These are phyloP conservation scores for Heliconius nattereri DNA, from an alignment of 1,140 invertebrate genomes.

Conservation along the genomic window DNA sequence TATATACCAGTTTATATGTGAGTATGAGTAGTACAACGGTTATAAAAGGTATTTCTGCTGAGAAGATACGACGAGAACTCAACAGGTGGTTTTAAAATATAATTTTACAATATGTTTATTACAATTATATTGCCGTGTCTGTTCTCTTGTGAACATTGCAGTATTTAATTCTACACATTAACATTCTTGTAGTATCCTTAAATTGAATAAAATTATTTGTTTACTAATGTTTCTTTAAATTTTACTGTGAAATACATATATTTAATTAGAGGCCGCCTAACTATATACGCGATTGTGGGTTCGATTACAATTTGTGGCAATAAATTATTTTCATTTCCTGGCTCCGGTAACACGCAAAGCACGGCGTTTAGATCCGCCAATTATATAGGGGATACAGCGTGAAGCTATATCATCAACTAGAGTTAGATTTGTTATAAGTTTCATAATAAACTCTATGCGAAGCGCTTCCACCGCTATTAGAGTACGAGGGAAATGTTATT, in stretches of 20 bases:
- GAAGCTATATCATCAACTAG: neutral
- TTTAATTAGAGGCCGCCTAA: neutral
- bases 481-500: neutral
- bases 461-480: neutral
- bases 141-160: neutral
- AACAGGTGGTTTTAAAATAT: neutral
- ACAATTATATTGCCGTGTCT: neutral
- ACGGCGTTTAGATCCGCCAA: neutral
- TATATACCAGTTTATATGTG: too few relatives aligned
- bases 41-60: neutral
- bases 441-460: neutral
- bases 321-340: too few relatives aligned
- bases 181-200: neutral
- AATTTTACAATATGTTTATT: conserved; percentile 9
- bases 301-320: neutral
- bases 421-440: neutral
- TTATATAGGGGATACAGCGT: neutral
- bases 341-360: neutral
- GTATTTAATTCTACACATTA: neutral
- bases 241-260: neutral
- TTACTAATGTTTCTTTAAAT: neutral
- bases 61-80: neutral
- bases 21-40: too few relatives aligned
- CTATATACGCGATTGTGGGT: neutral
- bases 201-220: neutral